These are phyloP conservation scores for Synodontis membranacea DNA, from an alignment of 2,113 vertebrate species.

Conservation along the genomic window DNA sequence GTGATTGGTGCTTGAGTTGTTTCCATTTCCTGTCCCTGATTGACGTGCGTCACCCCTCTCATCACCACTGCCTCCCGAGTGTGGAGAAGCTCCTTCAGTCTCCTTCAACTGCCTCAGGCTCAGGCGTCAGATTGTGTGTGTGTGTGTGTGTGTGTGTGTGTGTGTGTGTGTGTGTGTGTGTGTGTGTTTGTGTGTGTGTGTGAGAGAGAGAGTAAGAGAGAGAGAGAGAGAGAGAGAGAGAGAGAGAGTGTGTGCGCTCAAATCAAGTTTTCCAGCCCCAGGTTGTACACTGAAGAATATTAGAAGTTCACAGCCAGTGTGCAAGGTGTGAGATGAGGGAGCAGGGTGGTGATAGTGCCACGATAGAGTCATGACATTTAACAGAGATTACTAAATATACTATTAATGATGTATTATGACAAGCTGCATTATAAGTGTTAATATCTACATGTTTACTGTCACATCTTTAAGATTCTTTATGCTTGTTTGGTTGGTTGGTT, in stretches of 20 bases:
- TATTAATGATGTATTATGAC: background rate
- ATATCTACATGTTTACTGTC: background rate
- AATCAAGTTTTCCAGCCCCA: background rate
- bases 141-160: constrained; percentile 21
- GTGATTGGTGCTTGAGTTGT: constrained; percentile 45
- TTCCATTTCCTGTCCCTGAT: constrained; percentile 37
- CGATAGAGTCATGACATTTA: constrained; percentile 14
- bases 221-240: too few relatives aligned
- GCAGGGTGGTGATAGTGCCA: background rate
- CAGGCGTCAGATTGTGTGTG: background rate
- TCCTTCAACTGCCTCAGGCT: constrained; percentile 9
- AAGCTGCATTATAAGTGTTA: background rate
- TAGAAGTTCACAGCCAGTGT: background rate
- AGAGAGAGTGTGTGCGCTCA: constrained; percentile 4
- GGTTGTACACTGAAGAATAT: background rate
- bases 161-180: constrained; percentile 4
- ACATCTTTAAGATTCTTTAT: background rate
- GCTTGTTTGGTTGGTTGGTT: background rate
- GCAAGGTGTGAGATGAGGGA: background rate
- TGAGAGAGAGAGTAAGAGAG: too few relatives aligned
- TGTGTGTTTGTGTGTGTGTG: too few relatives aligned
- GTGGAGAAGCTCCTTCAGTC: constrained; percentile 34
- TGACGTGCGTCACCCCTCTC: constrained; percentile 31
- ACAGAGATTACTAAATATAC: background rate
- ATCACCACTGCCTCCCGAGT: constrained; percentile 5